phyloP scores from a whole-genome alignment of 2,797 vertebrate genomes.

The Semaprochilodus insignis region DNA sequence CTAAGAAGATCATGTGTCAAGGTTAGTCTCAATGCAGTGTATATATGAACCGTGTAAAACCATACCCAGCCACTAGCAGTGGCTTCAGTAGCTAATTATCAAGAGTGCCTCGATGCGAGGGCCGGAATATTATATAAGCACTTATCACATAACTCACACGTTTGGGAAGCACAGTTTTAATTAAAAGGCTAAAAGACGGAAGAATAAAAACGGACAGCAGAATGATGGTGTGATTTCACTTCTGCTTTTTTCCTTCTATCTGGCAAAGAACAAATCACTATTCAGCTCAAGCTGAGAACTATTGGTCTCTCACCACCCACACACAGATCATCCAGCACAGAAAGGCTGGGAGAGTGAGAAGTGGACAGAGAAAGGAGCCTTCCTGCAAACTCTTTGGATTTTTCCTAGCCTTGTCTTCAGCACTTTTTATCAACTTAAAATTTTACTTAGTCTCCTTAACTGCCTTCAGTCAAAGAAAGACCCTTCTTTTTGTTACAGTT shows the following conservation, averaged over 20 bases:
- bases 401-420: slow-evolving; percentile 32
- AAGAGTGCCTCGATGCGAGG: background rate
- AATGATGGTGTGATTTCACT: slow-evolving; percentile 14
- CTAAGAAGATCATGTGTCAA: background rate
- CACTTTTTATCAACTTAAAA: slow-evolving; percentile 33
- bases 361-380: slow-evolving; percentile 8
- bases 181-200: slow-evolving; percentile 22
- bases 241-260: slow-evolving; percentile 22
- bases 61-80: background rate
- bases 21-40: background rate
- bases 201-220: slow-evolving; percentile 36
- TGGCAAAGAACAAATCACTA: slow-evolving; percentile 58
- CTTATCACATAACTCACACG: slow-evolving; percentile 11
- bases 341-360: slow-evolving; percentile 14
- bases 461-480: background rate
- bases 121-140: background rate
- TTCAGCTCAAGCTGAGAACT: slow-evolving; percentile 56
- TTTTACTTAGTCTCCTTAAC: slow-evolving; percentile 13
- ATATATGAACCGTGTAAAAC: background rate
- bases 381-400: slow-evolving; percentile 13
- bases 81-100: background rate
- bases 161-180: slow-evolving; percentile 12
- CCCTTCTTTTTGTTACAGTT: background rate
- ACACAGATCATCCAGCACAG: slow-evolving; percentile 53
- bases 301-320: slow-evolving; percentile 60